Evolutionary conservation across 2,113 vertebrate species (phyloP), one percentile per base, ranked within the genome.

Genomic region (Neotragus moschatus): DNA sequence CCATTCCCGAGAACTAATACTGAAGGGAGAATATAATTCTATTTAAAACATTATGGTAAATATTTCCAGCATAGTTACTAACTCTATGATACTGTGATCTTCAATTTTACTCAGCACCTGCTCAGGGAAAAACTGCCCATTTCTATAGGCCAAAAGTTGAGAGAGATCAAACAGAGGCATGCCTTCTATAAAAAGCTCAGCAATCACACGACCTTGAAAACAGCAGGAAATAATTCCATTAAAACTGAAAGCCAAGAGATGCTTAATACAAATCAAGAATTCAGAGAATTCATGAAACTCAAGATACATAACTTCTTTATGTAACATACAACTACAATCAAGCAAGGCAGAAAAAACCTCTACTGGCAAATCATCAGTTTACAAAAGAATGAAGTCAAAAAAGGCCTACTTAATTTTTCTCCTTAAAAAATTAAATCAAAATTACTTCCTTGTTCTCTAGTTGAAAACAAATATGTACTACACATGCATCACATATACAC

Each of bases 121-220:
- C 97, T 99, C 99, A 0, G 99, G 99, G 91, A 99, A 99, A 98
- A 99, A 99, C 79, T 99, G 99, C 60, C 99, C 99, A 97, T 99
- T 99, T 89, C 99, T 99, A 86, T 99, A 99, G 2, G 99, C 99
- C 98, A 99, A 97, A 97, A 99, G 99, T 98, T 99, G 99, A 39
- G 99, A 99, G 82, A 99, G 99, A 96, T 99, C 99, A 97, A 99
- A 99, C 49, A 99, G 98, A 5, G 99, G 99, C 43, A 99, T 99
- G 0, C 99, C 99, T 98, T 99, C 99, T 1, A 99, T 99, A 98
- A 99, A 99, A 23, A 99, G 99, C 94, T 99, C 99, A 23, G 99
- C 99, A 75, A 99, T 99, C 88, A 99, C 99, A 97, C 99, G 99
- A 55, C 99, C 99, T 99, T 98, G 25, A 97, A 98, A 92, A 97